A percentile compares a stretch with the other conserved stretches of the same genome.
Evolutionary conservation across 2,113 vertebrate species (phyloP).

Genomic region (Diphyllodes magnificus): DNA sequence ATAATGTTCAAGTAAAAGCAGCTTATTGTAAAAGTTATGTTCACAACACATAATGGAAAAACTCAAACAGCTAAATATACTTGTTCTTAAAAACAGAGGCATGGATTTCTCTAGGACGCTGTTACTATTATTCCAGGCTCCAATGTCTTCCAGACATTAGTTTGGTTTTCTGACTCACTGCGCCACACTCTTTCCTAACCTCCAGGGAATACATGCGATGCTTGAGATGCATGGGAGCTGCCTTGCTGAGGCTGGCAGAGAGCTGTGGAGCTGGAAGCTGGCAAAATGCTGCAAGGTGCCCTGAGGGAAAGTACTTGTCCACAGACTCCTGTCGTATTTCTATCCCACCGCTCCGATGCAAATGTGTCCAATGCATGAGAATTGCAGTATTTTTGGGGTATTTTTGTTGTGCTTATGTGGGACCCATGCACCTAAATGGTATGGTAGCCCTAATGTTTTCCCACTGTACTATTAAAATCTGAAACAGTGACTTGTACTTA

Average conservation of each 20-base stretch:
- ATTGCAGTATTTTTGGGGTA: background rate
- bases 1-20: background rate
- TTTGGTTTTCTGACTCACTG: background rate
- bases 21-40: background rate
- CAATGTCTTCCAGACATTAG: background rate
- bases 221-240: background rate
- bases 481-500: background rate
- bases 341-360: background rate
- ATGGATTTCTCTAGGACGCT: background rate
- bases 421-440: background rate
- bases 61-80: background rate
- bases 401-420: background rate
- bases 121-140: background rate
- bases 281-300: background rate
- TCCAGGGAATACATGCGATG: accelerated
- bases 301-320: background rate
- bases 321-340: background rate
- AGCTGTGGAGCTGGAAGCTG: background rate
- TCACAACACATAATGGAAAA: background rate
- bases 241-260: background rate
- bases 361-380: background rate
- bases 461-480: background rate
- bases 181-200: background rate
- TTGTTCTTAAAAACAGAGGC: background rate
- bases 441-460: background rate